Evolutionary conservation across 2,113 vertebrate genomes (phyloP), one percentile per base, ranked within the genome.

Genomic region (Nanorana parkeri): DNA sequence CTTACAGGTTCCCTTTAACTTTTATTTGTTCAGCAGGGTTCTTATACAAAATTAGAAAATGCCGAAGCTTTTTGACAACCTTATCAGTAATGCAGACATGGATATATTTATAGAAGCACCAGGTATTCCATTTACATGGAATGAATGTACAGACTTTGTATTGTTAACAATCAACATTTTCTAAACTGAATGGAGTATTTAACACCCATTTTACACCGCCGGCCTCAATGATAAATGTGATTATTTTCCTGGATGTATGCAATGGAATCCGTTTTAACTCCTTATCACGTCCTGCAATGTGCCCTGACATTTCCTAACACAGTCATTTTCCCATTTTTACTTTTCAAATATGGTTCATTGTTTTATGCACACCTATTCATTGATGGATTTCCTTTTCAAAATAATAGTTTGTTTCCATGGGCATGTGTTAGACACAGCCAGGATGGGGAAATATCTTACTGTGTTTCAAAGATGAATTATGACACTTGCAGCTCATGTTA

Each of bases 211-310:
- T 24, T 23, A 54, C 52, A 23, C 69, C 56, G 67, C 58, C 67
- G 15, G 80, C 54, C 61, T 24, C 65, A 56, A 82, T 74, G 52
- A 67, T 24, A 41, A 65, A 82, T 23, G 10, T 67, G 55, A 56
- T 65, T 28, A 23, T 74, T 26, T 75, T 64, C 63, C 54, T 61
- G 80, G 72, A 76, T 83, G 63, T 76, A 6, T 55, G 55, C 20
- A 58, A n/a, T 58, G 80, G 58, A 68, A 26, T 68, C 47, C 47
- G 56, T 20, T 28, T 60, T 83, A n/a, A 28, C n/a, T 17, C 26
- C 69, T 82, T 82, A 82, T 82, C 80, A 56, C 64, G 55, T 75
- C 71, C 80, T 82, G 80, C 80, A 82, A 69, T 28, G 54, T 28
- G 15, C 32, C 6, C 54, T 60, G 61, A 75, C 71, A 68, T 82